Percentiles rank a stretch among this genome's conserved stretches.
phyloP scores from a whole-genome alignment of 2,797 vertebrate genomes.

The Siniperca undulata region DNA sequence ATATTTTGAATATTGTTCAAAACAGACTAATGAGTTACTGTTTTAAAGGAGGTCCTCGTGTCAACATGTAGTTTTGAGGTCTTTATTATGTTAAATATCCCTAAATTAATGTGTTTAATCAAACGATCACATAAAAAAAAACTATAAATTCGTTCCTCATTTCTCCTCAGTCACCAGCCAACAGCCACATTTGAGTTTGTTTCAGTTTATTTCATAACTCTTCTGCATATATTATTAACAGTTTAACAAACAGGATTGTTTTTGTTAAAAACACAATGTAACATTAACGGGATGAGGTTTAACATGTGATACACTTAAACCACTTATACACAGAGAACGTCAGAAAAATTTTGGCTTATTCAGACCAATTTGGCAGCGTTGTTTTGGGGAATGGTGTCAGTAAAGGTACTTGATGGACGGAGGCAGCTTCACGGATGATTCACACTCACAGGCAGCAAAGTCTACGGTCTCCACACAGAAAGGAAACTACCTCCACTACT shows the following conservation, averaged over 20 bases:
- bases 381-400: slow-evolving; percentile 59
- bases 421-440: slow-evolving; percentile 60
- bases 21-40: too few relatives aligned
- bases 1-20: too few relatives aligned
- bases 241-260: slow-evolving; percentile 78
- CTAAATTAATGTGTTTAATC: too few relatives aligned
- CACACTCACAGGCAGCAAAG: slow-evolving; percentile 68
- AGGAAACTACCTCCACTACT: slow-evolving; percentile 50
- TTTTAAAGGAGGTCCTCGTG: too few relatives aligned
- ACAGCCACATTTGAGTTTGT: slow-evolving; percentile 32
- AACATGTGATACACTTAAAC: slow-evolving; percentile 82
- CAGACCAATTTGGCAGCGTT: slow-evolving; percentile 83
- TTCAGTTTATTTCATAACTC: slow-evolving; percentile 79
- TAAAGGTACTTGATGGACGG: slow-evolving; percentile 63
- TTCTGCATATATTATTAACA: slow-evolving; percentile 82
- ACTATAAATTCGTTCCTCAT: background rate
- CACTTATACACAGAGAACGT: slow-evolving; percentile 76
- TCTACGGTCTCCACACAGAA: slow-evolving; percentile 43
- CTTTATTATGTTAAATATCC: too few relatives aligned
- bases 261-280: slow-evolving; percentile 78
- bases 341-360: slow-evolving; percentile 75
- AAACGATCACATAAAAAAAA: background rate
- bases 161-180: background rate
- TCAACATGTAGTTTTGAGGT: too few relatives aligned
- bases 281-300: slow-evolving; percentile 80